Evolutionary conservation across 2,797 vertebrate species (phyloP), one percentile per base, ranked within the genome.

Genomic region (Coluber constrictor): DNA sequence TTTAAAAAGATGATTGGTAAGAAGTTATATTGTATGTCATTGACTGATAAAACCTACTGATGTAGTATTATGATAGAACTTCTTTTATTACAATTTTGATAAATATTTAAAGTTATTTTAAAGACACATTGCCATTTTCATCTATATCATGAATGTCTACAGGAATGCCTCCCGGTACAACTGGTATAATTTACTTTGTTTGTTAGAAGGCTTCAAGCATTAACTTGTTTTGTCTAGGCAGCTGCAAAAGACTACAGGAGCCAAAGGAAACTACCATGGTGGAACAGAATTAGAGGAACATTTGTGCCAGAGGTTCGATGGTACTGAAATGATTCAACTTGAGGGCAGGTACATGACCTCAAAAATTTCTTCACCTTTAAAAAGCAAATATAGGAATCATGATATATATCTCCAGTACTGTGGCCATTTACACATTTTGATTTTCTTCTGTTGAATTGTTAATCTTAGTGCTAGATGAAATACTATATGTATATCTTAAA

Each of bases 341-440:
- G 97, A 98, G 97, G 98, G 98, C 95, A 99, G 98, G 99, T 99
- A 97, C 95, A 90, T 20, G 0, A 29, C 88, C 93, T 93, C 25
- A 93, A 54, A 60, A 55, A 32, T 55, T 51, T 93, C 88, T 61
- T 29, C 61, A 23, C 55, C 1, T 57, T 86, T 88, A 74, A 12
- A 51, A 51, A 55, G 15, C 32, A 12, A 87, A 29, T 9, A 11
- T 47, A 54, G 87, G 54, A 92, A 61, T 79, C n/a, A 89, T 12
- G 27, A 25, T 54, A 10, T 86, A 10, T 1, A 55, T 63, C 20
- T 83, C 61, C 51, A 61, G 0, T 83, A n/a, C 86, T 43, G 13
- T n/a, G 60, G 29, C 16, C 10, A 5, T 79, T 83, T 61, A 89
- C 23, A 83, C 51, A 37, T 25, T 56, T 15, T n/a, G 32, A 29